Evolutionary conservation across 1,140 invertebrate species (phyloP), one percentile per base, ranked within the genome.

Genomic region (Pseudomyrmex flavicornis): DNA sequence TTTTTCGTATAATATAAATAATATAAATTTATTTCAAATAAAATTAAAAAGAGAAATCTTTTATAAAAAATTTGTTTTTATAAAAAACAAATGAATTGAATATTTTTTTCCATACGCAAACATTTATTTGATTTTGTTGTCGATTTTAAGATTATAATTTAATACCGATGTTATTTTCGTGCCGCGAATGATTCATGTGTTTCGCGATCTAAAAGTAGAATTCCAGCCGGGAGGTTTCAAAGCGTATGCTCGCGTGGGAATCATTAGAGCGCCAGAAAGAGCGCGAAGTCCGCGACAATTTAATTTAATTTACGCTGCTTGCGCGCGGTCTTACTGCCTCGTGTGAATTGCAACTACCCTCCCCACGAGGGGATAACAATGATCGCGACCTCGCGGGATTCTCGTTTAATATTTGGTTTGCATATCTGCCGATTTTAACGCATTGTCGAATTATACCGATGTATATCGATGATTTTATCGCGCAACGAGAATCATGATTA

Each of bases 191-290:
- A 85, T 65, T 85, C 84, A 52, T 15, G 10, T 26, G 54, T 80
- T 80, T 35, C 63, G 20, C 56, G 56, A 86, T 91, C 90, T 90
- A 91, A 91, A 91, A 91, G 89, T 90, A 85, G 90, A 89, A 87
- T 86, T 89, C 83, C 70, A 73, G 54, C 69, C 70, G 62, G 73
- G 88, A 70, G 83, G 85, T 73, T 79, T 84, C 63, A 73, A 79
- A 83, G 74, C 59, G 62, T 52, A 69, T 52, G 69, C 63, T 82
- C 85, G 73, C 87, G 82, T 88, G 61, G 85, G 82, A 88, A 87
- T 84, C 85, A 83, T 88, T 79, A 61, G 85, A 69, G 35, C 35
- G 15, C 52, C 54, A 61, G 76, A 61, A 61, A 72, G 66, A 72
- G 56, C 65, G 59, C 65, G 44, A 20, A 48, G 7, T 35, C 65